Base-by-base conservation (phyloP, 2,797 vertebrate species). In the Helicolenus hilgendorfi region DNA sequence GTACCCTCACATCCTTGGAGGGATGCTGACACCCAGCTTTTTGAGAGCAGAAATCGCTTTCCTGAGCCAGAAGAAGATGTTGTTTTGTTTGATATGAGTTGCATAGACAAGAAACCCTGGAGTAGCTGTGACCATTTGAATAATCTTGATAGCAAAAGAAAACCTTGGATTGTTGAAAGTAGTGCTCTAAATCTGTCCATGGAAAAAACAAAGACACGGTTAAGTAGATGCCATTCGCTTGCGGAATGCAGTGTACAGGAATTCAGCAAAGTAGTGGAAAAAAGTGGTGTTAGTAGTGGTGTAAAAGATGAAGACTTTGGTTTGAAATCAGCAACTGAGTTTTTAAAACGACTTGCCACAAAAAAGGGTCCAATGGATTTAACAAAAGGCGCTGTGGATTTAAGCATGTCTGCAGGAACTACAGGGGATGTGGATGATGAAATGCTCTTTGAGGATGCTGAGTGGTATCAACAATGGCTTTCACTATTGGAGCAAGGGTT, bases 401-500 rank as follows among this genome's bases (percentile, higher is more conserved):
- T 99, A 94, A 98, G 98, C 89, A 97, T 79, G 45, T 97, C 96
- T 80, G 97, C 97, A 90, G 92, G 91, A 81, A 90, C 87, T 86
- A 92, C 93, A 72, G 94, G 88, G 36, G 95, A 93, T 92, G 31
- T 81, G 20, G 95, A 98, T 71, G 97, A 95, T 72, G 92, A 97
- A 70, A 88, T 95, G 65, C 92, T 97, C 63, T 97, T 97, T 78
- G 96, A 96, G 63, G 97, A 98, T 81, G 92, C 93, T 86, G 98
- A 96, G 91, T 98, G 98, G 92, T 99, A 99, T 89, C 98, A 98
- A 77, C 98, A 99, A 68, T 99, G 99, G 99, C 95, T 99, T 78
- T 97, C 97, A 78, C 96, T 98, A 67, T 91, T 99, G 94, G 98
- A 99, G 81, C 98, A 98, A 94, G 99, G 98, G 1, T 45, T 99